A percentile compares a stretch with the other conserved stretches of the same genome.
phyloP scores from a whole-genome alignment of 2,797 vertebrate genomes.

The Poecilia wingei region DNA sequence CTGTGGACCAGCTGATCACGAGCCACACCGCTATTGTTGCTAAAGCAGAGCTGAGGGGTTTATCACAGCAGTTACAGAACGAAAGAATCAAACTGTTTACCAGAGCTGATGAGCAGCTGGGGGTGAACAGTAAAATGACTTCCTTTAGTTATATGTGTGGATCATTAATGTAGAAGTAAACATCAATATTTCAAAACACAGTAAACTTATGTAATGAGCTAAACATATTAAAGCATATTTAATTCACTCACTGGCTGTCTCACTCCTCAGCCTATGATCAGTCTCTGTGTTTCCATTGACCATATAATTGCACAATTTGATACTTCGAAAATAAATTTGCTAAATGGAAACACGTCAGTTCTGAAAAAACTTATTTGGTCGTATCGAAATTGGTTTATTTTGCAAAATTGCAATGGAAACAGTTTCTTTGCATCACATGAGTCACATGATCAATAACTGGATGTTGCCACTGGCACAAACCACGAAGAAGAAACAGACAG shows the following conservation, averaged over 20 bases:
- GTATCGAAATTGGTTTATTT: too few species aligned
- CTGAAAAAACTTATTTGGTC: too few species aligned
- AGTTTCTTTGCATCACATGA: too few species aligned
- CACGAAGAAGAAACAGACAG: too few species aligned
- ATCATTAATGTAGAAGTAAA: not conserved
- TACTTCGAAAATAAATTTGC: too few species aligned
- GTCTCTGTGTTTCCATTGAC: not conserved
- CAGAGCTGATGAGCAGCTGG: not conserved
- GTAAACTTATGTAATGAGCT: not conserved
- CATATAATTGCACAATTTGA: too few species aligned
- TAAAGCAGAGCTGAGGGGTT: constrained; percentile 45
- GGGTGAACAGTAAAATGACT: not conserved
- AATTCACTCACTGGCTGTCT: not conserved
- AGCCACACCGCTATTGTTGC: constrained; percentile 42
- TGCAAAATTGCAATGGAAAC: too few species aligned
- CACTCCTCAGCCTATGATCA: not conserved
- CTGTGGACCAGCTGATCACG: constrained; percentile 36
- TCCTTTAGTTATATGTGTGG: not conserved
- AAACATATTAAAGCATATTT: not conserved
- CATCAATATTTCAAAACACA: not conserved
- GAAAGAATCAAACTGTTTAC: not conserved
- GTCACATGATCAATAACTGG: too few species aligned
- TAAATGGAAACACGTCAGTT: too few species aligned
- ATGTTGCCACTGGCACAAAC: too few species aligned
- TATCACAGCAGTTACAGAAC: constrained; percentile 36